These are phyloP conservation scores for Vombatus ursinus DNA, from an alignment of 2,113 vertebrate genomes.

Conservation along the genomic window DNA sequence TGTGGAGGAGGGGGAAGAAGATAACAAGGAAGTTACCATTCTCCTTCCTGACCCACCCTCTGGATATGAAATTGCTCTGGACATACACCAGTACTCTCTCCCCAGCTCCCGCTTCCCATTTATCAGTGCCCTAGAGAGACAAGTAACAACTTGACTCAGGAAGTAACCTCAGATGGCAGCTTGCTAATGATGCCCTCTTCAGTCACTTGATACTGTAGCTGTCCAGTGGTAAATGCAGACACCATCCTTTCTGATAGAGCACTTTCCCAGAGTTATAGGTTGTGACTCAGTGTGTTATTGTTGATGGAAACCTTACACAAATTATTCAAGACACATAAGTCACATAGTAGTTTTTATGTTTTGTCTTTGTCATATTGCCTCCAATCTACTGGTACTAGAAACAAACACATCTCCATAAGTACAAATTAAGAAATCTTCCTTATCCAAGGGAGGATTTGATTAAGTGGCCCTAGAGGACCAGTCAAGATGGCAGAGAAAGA, in stretches of 20 bases:
- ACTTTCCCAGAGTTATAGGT: neutral
- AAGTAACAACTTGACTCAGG: neutral
- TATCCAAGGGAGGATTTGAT: neutral
- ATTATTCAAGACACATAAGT: neutral
- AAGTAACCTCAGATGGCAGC: neutral
- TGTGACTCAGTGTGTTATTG: neutral
- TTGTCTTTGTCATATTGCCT: neutral
- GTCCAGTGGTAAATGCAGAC: neutral
- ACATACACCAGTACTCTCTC: neutral
- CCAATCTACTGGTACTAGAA: neutral
- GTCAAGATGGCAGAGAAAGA: neutral
- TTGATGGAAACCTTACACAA: neutral
- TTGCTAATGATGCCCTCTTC: neutral
- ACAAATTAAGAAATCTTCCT: neutral
- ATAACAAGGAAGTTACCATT: neutral
- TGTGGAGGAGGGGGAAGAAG: neutral
- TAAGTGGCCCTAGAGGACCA: neutral
- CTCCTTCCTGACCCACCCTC: neutral
- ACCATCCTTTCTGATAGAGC: neutral
- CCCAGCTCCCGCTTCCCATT: neutral
- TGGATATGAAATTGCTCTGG: neutral
- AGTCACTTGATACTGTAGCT: neutral
- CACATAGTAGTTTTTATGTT: neutral
- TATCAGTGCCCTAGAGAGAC: neutral
- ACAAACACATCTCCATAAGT: neutral